Base-by-base conservation (phyloP, 2,113 vertebrate genomes). In the Coregonus clupeaformis region DNA sequence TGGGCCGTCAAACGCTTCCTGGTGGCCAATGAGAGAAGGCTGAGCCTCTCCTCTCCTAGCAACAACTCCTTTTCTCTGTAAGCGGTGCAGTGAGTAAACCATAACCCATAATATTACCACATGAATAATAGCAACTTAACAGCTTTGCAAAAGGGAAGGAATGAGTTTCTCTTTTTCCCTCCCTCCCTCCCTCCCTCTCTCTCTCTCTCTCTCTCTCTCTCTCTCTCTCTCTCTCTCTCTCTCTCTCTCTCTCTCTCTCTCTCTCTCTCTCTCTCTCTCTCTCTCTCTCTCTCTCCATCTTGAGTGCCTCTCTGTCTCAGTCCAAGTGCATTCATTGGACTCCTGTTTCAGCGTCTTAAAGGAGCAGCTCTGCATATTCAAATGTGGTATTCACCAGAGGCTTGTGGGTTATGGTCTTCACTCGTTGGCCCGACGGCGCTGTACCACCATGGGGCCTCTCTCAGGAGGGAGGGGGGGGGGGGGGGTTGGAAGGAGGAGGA, bases 51-150 rank as follows among this genome's bases (percentile, higher is more conserved):
- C 93, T 89, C 94, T 95, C 96, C 95, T 97, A 97, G 96, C 96
- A 98, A 98, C 96, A 97, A 87, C 85, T 86, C 92, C 78, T 87
- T 88, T 85, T 87, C 89, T 92, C 73, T 88, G 78, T 42, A 88
- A 90, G 89, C 86, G 76, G 89, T 85, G 83, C 89, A 90, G 91
- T 91, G 84, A 78, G 91, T 89, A 92, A 95, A 93, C 88, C 87
- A 93, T 95, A 93, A 96, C 93, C 94, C 94, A 88, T 94, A 93
- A 94, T 93, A 95, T 95, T 89, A 94, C 92, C 92, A 95, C 93
- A 94, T 92, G 90, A 94, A 95, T 93, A 91, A 94, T 90, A 89
- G 84, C 90, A 90, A 91, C 74, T 88, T 88, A 82, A 87, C 81
- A 82, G 85, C 82, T 87, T 84, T 83, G 77, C 76, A 68, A n/a